Conservation (phyloP, 2,113 vertebrate species). For the cat (Felis catus) region F.catus_Fca126_mat1.0 CM031420.1:116125001-116125500, state of each 20-base stretch:
- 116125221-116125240: not conserved
- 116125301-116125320: not conserved
- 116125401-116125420: not conserved
- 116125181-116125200: not conserved
- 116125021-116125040: not conserved
- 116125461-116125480: not conserved
- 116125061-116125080: not conserved
- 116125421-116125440: not conserved
- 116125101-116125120: not conserved
- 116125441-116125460: not conserved
- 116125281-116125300: not conserved
- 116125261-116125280: not conserved
- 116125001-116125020: not conserved
- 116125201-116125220: not conserved
- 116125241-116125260: not conserved
- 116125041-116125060: not conserved
- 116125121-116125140: not conserved
- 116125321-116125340: not conserved
- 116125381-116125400: not conserved
- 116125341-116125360: not conserved
- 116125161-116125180: not conserved
- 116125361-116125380: not conserved
- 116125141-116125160: not conserved
- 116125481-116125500: slow-evolving; percentile 31
- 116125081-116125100: not conserved